Conservation (phyloP, 2,888 invertebrate genomes). For the Phyllotreta striolata region DNA sequence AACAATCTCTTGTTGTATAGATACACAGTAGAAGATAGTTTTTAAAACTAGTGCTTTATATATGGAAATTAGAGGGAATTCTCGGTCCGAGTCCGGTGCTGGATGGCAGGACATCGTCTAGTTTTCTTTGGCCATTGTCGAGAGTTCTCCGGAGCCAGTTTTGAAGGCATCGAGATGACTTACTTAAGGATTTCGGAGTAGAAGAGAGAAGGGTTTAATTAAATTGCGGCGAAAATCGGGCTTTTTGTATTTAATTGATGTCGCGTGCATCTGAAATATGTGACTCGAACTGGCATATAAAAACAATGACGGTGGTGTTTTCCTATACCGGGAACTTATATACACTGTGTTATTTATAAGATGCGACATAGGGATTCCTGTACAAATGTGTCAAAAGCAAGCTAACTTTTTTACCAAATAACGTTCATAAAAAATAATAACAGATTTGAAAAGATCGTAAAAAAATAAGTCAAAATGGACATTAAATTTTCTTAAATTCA, state of each 20-base stretch:
- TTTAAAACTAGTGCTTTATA: not conserved
- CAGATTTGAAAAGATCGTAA: too few relatives aligned
- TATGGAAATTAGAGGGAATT: not conserved
- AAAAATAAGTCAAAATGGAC: too few relatives aligned
- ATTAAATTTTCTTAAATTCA: too few relatives aligned
- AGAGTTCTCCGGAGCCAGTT: slow-evolving; percentile 35
- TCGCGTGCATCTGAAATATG: slow-evolving; percentile 16
- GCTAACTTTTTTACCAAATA: too few relatives aligned
- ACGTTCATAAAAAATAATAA: too few relatives aligned
- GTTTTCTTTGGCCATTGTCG: slow-evolving; percentile 36
- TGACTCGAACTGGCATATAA: not conserved
- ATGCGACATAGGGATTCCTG: too few relatives aligned
- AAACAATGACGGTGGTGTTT: too few relatives aligned
- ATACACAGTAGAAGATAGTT: too few relatives aligned
- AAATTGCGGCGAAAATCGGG: slow-evolving; percentile 15
- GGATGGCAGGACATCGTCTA: slow-evolving; percentile 1
- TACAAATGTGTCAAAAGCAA: too few relatives aligned
- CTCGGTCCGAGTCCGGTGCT: not conserved
- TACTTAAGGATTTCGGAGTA: slow-evolving; percentile 36
- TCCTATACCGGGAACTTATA: too few relatives aligned
- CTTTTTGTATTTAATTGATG: slow-evolving; percentile 14
- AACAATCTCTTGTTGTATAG: too few relatives aligned
- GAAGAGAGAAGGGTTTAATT: slow-evolving; percentile 6
- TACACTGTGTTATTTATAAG: too few relatives aligned
- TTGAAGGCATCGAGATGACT: slow-evolving; percentile 41